phyloP scores from a whole-genome alignment of 2,113 vertebrate species.

The Chrysochloris asiatica region DNA sequence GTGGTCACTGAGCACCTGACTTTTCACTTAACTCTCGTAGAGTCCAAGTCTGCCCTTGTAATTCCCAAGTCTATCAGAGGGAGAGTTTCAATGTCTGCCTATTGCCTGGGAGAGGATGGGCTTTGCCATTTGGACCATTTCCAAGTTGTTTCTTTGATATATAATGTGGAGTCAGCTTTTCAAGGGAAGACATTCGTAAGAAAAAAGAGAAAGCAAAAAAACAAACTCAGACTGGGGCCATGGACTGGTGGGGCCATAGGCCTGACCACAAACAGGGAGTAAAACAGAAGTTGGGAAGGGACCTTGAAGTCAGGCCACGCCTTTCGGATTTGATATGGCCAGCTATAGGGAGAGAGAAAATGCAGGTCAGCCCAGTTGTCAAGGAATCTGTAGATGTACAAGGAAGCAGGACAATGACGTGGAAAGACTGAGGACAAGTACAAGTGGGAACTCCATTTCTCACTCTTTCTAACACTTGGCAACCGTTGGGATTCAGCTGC shows the following conservation, averaged over 20 bases:
- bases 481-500: not conserved
- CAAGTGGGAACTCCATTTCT: conserved; percentile 38
- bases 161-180: not conserved
- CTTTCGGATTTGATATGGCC: not conserved
- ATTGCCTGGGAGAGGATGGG: not conserved
- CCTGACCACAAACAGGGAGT: not conserved
- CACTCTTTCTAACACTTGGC: not conserved
- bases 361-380: not conserved
- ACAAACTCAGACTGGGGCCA: not conserved
- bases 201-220: not conserved
- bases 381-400: not conserved
- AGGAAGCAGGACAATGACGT: not conserved
- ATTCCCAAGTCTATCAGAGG: not conserved
- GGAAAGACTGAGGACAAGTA: not conserved
- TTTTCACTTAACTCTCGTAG: not conserved
- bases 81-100: not conserved
- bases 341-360: not conserved
- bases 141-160: conserved; percentile 19
- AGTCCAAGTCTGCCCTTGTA: not conserved
- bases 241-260: not conserved
- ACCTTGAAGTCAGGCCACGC: not conserved
- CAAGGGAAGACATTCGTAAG: not conserved
- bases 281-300: not conserved
- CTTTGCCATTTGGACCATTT: not conserved
- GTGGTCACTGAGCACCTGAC: not conserved